Conservation (phyloP, 2,797 vertebrate genomes). For the Clamator glandarius region DNA sequence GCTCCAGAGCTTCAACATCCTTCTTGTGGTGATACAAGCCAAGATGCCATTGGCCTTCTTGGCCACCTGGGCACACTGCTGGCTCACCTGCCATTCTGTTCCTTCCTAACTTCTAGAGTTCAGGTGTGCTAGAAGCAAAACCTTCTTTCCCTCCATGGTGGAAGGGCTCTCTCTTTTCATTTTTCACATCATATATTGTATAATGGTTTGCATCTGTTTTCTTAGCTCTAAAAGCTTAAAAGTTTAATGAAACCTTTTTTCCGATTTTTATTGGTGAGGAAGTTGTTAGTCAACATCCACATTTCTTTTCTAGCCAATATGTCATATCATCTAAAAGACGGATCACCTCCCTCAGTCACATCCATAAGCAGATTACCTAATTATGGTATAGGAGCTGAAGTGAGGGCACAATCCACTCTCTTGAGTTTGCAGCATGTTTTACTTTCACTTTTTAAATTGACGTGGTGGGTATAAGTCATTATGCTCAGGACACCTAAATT, state of each 20-base stretch:
- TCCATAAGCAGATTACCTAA: neutral
- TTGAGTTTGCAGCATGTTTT: neutral
- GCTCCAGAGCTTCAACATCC: too few relatives aligned
- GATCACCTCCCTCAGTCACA: neutral
- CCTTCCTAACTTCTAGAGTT: neutral
- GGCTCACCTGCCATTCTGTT: neutral
- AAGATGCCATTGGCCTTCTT: too few relatives aligned
- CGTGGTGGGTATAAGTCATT: rapidly evolving
- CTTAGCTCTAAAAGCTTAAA: neutral
- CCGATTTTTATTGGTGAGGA: neutral
- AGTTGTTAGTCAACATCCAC: neutral
- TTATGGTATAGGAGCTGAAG: neutral
- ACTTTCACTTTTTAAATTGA: neutral
- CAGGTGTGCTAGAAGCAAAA: neutral
- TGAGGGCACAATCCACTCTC: neutral
- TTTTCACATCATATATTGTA: neutral
- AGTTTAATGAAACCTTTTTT: neutral
- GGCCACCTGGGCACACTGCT: too few relatives aligned
- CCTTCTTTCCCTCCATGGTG: rapidly evolving
- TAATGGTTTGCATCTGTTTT: neutral
- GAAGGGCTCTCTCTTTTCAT: neutral
- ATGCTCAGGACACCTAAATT: neutral
- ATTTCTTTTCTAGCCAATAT: neutral
- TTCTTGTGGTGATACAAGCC: too few relatives aligned
- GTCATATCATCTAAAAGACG: neutral